These are phyloP conservation scores for Apis cerana DNA, from an alignment of 1,140 invertebrate species.

Conservation along the genomic window DNA sequence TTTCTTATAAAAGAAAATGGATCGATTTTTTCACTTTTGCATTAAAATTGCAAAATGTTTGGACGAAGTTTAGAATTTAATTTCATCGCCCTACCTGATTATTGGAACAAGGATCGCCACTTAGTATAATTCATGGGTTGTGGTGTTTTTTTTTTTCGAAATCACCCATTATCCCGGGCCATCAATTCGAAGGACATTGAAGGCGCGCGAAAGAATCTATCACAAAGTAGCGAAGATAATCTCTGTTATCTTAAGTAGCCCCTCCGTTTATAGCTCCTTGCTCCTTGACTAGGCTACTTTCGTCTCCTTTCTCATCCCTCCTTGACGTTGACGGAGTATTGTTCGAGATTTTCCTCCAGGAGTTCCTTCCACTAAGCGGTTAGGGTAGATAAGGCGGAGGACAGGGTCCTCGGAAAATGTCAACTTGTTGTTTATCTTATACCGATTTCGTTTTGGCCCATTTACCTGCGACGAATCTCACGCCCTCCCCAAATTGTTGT, in stretches of 20 bases:
- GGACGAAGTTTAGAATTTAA: neutral
- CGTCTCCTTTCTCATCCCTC: slow-evolving; percentile 50
- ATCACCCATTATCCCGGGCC: slow-evolving; percentile 65
- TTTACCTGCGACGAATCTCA: slow-evolving; percentile 1
- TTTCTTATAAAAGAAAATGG: neutral
- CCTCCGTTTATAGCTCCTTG: slow-evolving; percentile 50
- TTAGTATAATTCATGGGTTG: slow-evolving; percentile 29
- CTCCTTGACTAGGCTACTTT: slow-evolving; percentile 33
- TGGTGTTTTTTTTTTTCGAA: slow-evolving; percentile 52
- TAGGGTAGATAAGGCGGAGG: slow-evolving; percentile 52
- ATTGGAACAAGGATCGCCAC: neutral
- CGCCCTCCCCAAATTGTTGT: neutral
- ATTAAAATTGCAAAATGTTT: neutral
- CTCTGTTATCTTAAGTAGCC: slow-evolving; percentile 77
- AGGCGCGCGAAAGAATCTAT: slow-evolving; percentile 68
- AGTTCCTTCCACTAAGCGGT: slow-evolving; percentile 20
- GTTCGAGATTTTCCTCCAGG: slow-evolving; percentile 53
- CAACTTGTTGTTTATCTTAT: slow-evolving; percentile 53
- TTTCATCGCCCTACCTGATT: no score
- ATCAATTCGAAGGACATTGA: slow-evolving; percentile 69
- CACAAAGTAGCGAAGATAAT: slow-evolving; percentile 71
- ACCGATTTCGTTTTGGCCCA: slow-evolving; percentile 7
- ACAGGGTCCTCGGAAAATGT: slow-evolving; percentile 43
- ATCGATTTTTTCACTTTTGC: neutral
- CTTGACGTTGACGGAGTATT: slow-evolving; percentile 68